Conservation (phyloP, 2,113 vertebrate species). For the Carlito syrichta region DNA sequence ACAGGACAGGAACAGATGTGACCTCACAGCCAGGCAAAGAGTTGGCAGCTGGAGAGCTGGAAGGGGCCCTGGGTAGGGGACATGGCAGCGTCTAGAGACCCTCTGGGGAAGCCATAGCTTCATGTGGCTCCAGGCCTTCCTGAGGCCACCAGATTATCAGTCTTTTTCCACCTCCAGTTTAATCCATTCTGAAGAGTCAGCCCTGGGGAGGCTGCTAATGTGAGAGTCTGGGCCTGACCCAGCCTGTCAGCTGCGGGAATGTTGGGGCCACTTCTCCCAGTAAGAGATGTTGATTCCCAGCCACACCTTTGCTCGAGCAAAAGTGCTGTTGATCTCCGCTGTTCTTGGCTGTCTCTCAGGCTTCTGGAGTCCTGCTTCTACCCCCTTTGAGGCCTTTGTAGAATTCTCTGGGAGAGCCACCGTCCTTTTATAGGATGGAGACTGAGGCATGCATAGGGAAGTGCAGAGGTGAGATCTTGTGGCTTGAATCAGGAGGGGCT, state of each 20-base stretch:
- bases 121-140: neutral
- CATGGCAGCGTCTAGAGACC: accelerated
- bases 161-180: neutral
- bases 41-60: no score
- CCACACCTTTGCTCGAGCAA: neutral
- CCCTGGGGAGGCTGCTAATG: neutral
- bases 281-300: neutral
- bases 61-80: neutral
- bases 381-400: neutral
- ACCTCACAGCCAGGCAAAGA: accelerated
- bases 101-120: neutral
- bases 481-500: neutral
- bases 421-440: neutral
- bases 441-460: neutral
- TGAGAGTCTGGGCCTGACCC: no score
- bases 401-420: no score
- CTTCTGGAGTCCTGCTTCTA: neutral
- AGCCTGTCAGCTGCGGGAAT: neutral
- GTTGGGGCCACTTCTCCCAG: neutral
- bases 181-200: neutral
- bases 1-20: neutral
- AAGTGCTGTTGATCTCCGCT: neutral
- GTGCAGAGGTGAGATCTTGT: neutral
- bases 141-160: accelerated
- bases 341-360: neutral